Evolutionary conservation across 2,113 vertebrate genomes (phyloP).

Genomic region (Oreochromis tanganicae): DNA sequence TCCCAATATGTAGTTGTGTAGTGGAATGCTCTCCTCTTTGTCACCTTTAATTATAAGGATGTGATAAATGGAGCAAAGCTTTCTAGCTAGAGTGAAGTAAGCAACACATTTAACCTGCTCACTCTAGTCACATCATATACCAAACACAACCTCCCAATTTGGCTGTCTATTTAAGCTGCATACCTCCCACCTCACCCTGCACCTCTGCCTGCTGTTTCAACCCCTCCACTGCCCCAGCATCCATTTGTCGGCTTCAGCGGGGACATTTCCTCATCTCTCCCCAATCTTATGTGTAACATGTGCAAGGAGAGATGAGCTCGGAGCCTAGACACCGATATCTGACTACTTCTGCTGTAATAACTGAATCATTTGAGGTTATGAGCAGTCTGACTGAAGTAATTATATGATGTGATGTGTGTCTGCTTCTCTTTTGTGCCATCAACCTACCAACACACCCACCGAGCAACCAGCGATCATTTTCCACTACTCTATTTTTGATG

Average conservation of each 20-base stretch:
- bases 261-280: not conserved
- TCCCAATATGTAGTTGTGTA: not conserved
- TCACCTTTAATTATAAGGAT: not conserved
- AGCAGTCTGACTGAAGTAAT: not conserved
- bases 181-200: not conserved
- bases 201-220: not conserved
- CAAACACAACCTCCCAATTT: not conserved
- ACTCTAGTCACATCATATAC: not conserved
- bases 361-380: not conserved
- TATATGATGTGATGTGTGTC: not conserved
- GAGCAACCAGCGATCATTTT: not conserved
- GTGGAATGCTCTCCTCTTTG: not conserved
- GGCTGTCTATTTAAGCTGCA: not conserved
- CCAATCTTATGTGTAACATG: not conserved
- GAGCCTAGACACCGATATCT: not conserved
- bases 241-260: not conserved
- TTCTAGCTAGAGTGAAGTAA: not conserved
- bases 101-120: not conserved
- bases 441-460: not conserved
- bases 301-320: not conserved
- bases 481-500: constrained; percentile 34
- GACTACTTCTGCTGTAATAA: not conserved
- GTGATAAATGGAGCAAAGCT: not conserved
- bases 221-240: not conserved
- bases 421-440: not conserved